phyloP scores from a whole-genome alignment of 2,113 vertebrate species.

The Oenanthe melanoleuca region DNA sequence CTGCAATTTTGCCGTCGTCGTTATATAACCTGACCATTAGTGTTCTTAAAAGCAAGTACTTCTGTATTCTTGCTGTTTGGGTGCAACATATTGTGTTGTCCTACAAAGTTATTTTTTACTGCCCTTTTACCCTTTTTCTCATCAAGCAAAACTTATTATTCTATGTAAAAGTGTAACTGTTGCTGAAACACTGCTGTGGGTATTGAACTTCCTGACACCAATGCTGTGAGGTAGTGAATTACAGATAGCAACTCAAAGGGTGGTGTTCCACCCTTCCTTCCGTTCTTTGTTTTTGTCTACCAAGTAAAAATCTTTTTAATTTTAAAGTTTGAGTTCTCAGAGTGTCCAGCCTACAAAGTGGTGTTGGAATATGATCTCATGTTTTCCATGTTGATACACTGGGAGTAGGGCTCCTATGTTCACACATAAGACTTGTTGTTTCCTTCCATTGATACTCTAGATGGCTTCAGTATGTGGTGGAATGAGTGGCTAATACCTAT shows the following conservation, averaged over 20 bases:
- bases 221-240: neutral
- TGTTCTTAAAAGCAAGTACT: neutral
- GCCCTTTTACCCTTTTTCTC: neutral
- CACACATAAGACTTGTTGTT: neutral
- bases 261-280: constrained; percentile 67
- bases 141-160: neutral
- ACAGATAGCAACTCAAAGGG: neutral
- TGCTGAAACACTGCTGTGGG: neutral
- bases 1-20: neutral
- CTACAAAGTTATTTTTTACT: neutral
- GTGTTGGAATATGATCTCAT: neutral
- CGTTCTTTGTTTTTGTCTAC: constrained; percentile 58
- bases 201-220: constrained; percentile 35
- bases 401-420: neutral
- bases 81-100: neutral
- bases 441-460: neutral
- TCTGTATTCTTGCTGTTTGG: neutral
- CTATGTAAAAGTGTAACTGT: neutral
- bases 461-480: neutral
- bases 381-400: neutral
- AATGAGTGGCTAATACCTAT: neutral
- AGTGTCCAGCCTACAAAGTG: neutral
- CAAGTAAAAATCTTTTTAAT: constrained; percentile 28
- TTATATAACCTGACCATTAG: neutral
- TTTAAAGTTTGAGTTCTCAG: neutral